Conservation (phyloP, 2,113 vertebrate species). For the Toxostoma redivivum region DNA sequence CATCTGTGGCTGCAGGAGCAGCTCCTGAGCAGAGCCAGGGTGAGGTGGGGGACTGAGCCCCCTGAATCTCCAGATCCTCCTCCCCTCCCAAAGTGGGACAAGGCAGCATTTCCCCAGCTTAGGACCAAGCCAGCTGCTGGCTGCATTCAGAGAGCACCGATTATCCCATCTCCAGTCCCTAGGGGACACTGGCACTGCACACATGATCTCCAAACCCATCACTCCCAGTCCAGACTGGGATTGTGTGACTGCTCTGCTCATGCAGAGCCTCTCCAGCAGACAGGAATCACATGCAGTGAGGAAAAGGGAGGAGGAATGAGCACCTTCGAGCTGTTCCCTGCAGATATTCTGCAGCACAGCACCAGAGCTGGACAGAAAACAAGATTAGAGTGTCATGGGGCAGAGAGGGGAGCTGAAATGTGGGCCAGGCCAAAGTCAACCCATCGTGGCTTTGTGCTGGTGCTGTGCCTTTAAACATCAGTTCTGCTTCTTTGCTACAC, state of each 20-base stretch:
- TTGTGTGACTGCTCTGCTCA: accelerated
- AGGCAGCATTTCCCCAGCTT: background rate
- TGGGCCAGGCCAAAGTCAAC: background rate
- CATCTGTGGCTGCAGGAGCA: background rate
- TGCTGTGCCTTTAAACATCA: background rate
- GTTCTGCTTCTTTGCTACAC: background rate
- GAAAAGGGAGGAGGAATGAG: background rate
- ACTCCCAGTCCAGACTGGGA: background rate
- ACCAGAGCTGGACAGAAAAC: background rate
- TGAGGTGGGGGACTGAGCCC: background rate
- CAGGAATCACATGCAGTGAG: accelerated
- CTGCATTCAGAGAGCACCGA: background rate
- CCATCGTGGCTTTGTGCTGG: background rate
- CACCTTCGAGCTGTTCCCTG: background rate
- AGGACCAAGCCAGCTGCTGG: background rate
- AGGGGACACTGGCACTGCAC: conserved; percentile 38
- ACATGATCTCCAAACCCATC: background rate
- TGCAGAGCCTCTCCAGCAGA: background rate
- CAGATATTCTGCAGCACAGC: background rate
- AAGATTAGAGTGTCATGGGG: background rate
- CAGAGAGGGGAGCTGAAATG: background rate
- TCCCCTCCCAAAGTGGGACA: background rate
- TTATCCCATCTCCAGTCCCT: conserved; percentile 17
- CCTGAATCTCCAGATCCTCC: background rate
- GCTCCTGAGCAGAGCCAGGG: background rate